Evolutionary conservation across 2,888 invertebrate genomes (phyloP), one percentile per base, ranked within the genome.

Genomic region (Anticlea derivata): DNA sequence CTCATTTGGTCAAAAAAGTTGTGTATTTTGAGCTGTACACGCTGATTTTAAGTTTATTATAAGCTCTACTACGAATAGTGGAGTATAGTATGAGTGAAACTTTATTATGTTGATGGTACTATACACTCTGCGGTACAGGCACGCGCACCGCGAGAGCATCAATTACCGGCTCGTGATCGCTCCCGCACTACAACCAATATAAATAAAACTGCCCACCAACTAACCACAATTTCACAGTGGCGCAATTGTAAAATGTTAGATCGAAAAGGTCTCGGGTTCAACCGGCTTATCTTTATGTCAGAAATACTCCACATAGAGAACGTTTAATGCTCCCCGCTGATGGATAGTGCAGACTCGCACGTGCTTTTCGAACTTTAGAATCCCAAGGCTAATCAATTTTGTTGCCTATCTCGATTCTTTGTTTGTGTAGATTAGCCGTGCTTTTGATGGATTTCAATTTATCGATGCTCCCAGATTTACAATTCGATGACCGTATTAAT

Each of bases 81-180:
- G 12, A 11, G 31, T 13, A 12, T 7, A 34, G 17, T 37, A 7
- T 8, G 10, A 46, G 51, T 51, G 51, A 46, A 23, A 37, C 30
- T 26, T 22, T 6, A 12, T 7, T 26, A 13, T 2, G 13, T 24
- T 20, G 10, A n/a, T 29, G 37, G 13, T 51, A 7, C 35, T 31
- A 30, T 31, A 20, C 26, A 24, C 8, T 46, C 51, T 41, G 31
- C 41, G 51, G 8, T 59, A 50, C 60, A 65, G 75, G 80, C 82
- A 77, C 83, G 79, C 83, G 80, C 82, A 73, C 62, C 81, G 73
- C 62, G 64, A 77, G 77, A 78, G 82, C 89, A 89, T 88, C 89
- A 87, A 88, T 90, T 90, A 90, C 84, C 70, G 65, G 75, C 74
- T 87, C 89, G 89, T 88, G 89, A 87, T 79, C 85, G 88, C 89